phyloP scores from a whole-genome alignment of 2,113 vertebrate genomes.

The Heteronetta atricapilla region DNA sequence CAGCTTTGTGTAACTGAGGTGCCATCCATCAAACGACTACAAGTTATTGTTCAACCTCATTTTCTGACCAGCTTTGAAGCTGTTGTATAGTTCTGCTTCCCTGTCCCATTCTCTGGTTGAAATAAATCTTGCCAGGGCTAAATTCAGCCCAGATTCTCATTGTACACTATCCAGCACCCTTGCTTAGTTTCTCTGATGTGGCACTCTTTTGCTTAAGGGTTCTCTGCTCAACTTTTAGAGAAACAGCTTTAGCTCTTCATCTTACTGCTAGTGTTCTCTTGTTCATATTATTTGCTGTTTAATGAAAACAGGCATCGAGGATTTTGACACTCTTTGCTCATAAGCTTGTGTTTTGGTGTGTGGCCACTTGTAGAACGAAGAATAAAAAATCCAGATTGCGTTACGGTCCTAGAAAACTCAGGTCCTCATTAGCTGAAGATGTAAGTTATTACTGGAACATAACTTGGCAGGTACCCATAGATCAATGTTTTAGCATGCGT shows the following conservation, averaged over 20 bases:
- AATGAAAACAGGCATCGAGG: neutral
- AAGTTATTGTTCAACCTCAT: neutral
- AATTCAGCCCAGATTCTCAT: slow-evolving; percentile 11
- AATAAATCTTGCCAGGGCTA: neutral
- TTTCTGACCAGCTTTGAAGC: neutral
- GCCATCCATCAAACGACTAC: neutral
- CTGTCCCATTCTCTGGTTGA: neutral
- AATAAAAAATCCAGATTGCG: neutral
- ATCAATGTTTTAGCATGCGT: neutral
- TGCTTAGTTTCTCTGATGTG: neutral
- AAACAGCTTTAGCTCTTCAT: neutral
- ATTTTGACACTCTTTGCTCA: neutral
- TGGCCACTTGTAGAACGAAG: neutral
- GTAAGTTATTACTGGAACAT: neutral
- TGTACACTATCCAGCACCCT: neutral
- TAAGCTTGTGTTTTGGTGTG: neutral
- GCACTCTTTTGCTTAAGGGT: slow-evolving; percentile 6
- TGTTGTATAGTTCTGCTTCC: neutral
- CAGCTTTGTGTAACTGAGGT: neutral
- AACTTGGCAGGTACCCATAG: neutral
- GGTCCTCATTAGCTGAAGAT: neutral
- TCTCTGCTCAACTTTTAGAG: neutral
- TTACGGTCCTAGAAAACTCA: neutral
- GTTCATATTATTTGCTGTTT: neutral
- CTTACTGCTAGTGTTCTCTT: neutral